Evolutionary conservation across 2,888 invertebrate genomes (phyloP), one percentile per base, ranked within the genome.

Genomic region (Agriotes lineatus): DNA sequence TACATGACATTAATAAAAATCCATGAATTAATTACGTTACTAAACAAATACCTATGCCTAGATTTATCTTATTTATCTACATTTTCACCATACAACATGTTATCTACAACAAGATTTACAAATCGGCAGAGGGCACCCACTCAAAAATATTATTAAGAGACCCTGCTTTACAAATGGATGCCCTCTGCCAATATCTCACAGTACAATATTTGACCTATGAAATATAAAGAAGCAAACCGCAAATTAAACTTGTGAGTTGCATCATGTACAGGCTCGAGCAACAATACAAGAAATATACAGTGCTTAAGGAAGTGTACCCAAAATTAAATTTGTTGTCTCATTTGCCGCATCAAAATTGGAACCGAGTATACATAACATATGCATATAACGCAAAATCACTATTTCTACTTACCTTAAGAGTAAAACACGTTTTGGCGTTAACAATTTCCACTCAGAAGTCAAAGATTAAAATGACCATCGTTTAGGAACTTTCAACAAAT

Each of bases 161-260:
- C 85, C 85, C 85, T 85, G 85, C 83, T 82, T 83, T 76, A 82
- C 78, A 81, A 81, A 80, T 82, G 82, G 78, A 75, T 82, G 84
- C 79, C 83, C 80, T 77, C 77, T 80, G 80, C 72, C 79, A 76
- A 82, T 75, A 44, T 39, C 33, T 48, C n/a, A 48, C 52, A 20
- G 42, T 56, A 22, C 57, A 18, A 39, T 76, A 14, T 58, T 39
- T 20, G 35, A 39, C 59, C 50, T 45, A 50, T 30, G 19, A 61
- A 19, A 61, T 35, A 50, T 30, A 48, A 37, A 30, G 16, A 45
- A 50, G 18, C 20, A 48, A 60, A 14, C 45, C 57, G 57, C 44
- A 56, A 56, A 61, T 61, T 25, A 25, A 25, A 25, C 25, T 25
- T 44, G 48, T 25, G 22, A 16, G 33, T 50, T 48, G 48, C 37